Evolutionary conservation across 2,113 vertebrate genomes (phyloP).

Genomic region (Leptosomus discolor): DNA sequence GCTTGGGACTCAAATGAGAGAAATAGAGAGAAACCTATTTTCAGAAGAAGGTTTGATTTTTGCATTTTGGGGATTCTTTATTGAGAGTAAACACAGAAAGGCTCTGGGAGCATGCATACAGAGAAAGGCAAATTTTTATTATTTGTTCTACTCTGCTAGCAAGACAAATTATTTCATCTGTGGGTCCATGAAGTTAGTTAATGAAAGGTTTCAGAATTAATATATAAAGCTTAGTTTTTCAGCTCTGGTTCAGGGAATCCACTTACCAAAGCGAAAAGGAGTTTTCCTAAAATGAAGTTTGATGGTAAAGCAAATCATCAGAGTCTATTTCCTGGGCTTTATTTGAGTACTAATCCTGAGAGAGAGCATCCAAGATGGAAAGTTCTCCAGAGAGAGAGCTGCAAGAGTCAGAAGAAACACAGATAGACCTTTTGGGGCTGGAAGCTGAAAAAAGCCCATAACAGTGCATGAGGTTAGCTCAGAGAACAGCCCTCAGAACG

Average conservation of each 20-base stretch:
- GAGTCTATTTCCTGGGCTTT: background rate
- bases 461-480: background rate
- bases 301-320: background rate
- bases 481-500: background rate
- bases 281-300: background rate
- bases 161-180: constrained; percentile 6
- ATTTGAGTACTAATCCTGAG: background rate
- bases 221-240: background rate
- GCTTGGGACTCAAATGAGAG: background rate
- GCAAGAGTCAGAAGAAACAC: background rate
- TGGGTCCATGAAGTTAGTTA: background rate
- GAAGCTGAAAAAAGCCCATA: background rate
- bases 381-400: background rate
- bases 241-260: background rate
- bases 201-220: background rate
- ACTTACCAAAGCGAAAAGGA: background rate
- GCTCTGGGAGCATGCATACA: background rate
- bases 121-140: background rate
- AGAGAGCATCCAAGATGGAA: background rate
- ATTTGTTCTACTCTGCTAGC: background rate
- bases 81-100: background rate
- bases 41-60: background rate
- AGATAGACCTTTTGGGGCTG: background rate
- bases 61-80: background rate
- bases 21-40: background rate